These are phyloP conservation scores for Paedocypris micromegethes DNA, from an alignment of 2,797 vertebrate species.

Conservation along the genomic window DNA sequence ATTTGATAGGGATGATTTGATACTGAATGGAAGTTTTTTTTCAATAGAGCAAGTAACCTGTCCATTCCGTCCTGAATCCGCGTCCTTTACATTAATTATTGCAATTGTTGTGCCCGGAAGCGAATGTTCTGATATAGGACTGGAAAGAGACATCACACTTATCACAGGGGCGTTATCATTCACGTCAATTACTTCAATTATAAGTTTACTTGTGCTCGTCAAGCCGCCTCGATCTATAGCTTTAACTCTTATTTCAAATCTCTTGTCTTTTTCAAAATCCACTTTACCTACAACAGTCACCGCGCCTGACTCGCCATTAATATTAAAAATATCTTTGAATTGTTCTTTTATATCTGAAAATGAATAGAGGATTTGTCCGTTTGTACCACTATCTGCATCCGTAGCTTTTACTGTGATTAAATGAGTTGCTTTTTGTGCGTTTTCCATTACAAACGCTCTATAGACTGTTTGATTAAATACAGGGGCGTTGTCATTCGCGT, in stretches of 20 bases:
- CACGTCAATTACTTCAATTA: slow-evolving; percentile 53
- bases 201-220: slow-evolving; percentile 48
- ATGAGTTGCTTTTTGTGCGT: slow-evolving; percentile 31
- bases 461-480: slow-evolving; percentile 41
- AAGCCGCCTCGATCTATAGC: slow-evolving; percentile 53
- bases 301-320: slow-evolving; percentile 28
- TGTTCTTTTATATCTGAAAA: slow-evolving; percentile 45
- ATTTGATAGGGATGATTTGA: slow-evolving; percentile 55
- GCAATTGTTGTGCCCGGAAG: slow-evolving; percentile 55
- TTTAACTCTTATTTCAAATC: slow-evolving; percentile 51
- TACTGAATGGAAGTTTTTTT: slow-evolving; percentile 49
- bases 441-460: slow-evolving; percentile 34
- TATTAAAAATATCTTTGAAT: slow-evolving; percentile 30
- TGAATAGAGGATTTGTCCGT: slow-evolving; percentile 38
- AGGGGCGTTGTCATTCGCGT: slow-evolving; percentile 42
- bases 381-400: slow-evolving; percentile 32
- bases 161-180: slow-evolving; percentile 59
- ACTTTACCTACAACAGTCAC: slow-evolving; percentile 44
- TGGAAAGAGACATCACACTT: slow-evolving; percentile 52
- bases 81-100: slow-evolving; percentile 58
- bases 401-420: slow-evolving; percentile 37
- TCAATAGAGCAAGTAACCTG: slow-evolving; percentile 52
- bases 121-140: slow-evolving; percentile 52
- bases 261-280: slow-evolving; percentile 52
- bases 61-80: slow-evolving; percentile 61